A percentile compares a stretch with the other conserved stretches of the same genome.
These are phyloP conservation scores for Xiphydria camelus DNA, from an alignment of 2,888 invertebrate genomes.

Conservation along the genomic window DNA sequence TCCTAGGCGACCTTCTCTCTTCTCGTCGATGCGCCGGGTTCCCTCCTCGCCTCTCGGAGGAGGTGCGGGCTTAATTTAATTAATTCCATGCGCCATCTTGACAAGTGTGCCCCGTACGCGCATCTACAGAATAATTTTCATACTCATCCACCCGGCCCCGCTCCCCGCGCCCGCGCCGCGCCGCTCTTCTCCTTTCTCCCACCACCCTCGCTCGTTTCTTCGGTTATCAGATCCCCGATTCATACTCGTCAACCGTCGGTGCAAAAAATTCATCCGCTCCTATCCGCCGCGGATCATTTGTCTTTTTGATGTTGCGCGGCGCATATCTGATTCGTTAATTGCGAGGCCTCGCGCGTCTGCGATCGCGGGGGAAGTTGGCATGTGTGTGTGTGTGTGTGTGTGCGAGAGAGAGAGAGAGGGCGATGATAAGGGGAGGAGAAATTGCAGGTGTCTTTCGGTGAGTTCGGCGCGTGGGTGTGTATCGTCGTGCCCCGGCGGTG, in stretches of 20 bases:
- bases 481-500: too few species aligned
- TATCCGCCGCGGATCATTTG: slow-evolving; percentile 38
- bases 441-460: too few species aligned
- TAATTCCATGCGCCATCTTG: slow-evolving; percentile 55
- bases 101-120: slow-evolving; percentile 45
- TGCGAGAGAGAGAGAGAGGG: not conserved
- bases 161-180: slow-evolving; percentile 19
- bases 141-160: slow-evolving; percentile 39
- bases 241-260: slow-evolving; percentile 40
- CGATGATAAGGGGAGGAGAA: not conserved
- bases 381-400: not conserved
- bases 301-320: slow-evolving; percentile 46
- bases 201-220: slow-evolving; percentile 25
- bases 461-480: too few species aligned
- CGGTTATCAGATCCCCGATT: slow-evolving; percentile 50
- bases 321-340: slow-evolving; percentile 46
- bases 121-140: slow-evolving; percentile 47
- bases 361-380: slow-evolving; percentile 20
- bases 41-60: slow-evolving; percentile 47
- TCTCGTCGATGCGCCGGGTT: slow-evolving; percentile 13
- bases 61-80: slow-evolving; percentile 54
- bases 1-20: slow-evolving; percentile 10
- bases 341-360: slow-evolving; percentile 39
- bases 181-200: slow-evolving; percentile 21
- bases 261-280: slow-evolving; percentile 33